Evolutionary conservation across 2,113 vertebrate genomes (phyloP).

Genomic region (Mugil cephalus): DNA sequence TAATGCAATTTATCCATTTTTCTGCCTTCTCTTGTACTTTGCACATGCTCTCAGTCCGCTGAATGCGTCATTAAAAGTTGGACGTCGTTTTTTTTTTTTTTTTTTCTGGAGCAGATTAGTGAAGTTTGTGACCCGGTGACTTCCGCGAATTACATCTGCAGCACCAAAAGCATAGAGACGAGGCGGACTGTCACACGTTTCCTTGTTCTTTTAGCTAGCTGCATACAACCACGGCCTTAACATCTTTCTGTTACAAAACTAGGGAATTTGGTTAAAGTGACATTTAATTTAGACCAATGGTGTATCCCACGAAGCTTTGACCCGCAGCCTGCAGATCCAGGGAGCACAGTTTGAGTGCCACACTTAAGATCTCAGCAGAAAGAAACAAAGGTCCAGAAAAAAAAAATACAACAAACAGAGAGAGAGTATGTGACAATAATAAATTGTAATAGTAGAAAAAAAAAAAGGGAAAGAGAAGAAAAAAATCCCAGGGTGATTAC

Average conservation of each 20-base stretch:
- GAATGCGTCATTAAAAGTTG: conserved; percentile 54
- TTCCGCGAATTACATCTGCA: conserved; percentile 26
- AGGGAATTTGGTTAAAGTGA: conserved; percentile 71
- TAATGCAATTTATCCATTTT: conserved; percentile 63
- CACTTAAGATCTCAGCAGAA: conserved; percentile 81
- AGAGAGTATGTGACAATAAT: conserved; percentile 50
- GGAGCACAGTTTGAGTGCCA: conserved; percentile 75
- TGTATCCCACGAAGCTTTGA: conserved; percentile 56
- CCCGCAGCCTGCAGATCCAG: conserved; percentile 47
- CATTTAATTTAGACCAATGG: conserved; percentile 67
- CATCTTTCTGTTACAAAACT: too few relatives aligned
- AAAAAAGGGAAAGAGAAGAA: conserved; percentile 48
- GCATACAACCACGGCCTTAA: conserved; percentile 35
- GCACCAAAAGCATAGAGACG: not conserved
- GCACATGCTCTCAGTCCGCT: not conserved
- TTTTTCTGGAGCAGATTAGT: conserved; percentile 30
- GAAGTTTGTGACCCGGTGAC: conserved; percentile 32
- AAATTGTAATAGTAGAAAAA: conserved; percentile 16
- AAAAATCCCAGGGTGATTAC: conserved; percentile 90
- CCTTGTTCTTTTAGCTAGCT: not conserved
- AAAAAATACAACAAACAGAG: conserved; percentile 81
- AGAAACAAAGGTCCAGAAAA: conserved; percentile 80
- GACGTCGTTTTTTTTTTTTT: not conserved
- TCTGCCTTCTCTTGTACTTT: conserved; percentile 56
- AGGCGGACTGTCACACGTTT: conserved; percentile 29